Base-by-base conservation (phyloP, 2,797 vertebrate genomes). In the Pteronotus mesoamericanus region DNA sequence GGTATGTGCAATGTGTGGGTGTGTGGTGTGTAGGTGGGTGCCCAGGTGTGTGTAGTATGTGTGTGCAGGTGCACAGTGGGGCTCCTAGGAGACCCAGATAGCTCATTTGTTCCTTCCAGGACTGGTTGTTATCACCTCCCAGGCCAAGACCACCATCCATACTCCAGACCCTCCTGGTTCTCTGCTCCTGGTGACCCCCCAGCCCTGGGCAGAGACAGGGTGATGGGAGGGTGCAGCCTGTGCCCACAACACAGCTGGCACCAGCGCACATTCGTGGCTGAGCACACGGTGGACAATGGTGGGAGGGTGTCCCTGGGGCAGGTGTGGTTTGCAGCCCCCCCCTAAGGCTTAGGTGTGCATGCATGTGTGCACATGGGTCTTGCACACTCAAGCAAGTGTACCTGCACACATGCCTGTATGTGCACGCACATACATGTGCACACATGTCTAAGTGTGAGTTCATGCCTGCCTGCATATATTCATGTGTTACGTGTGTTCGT, bases 241-340 rank as follows among this genome's bases (percentile, higher is more conserved):
- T 42, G 12, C 5, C 34, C 42, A 69, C 32, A 51, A 59, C 34
- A 55, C 26, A 53, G 74, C 34, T 12, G 37, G 48, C 26, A 5
- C 29, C 14, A 22, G 1, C 6, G 6, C 6, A 2, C 0, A 3
- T 5, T 37, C 5, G 5, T 5, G 22, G 46, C 2, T 32, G 37
- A 26, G 46, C 42, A 16, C 6, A 5, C 2, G 42, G 53, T 37
- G 6, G 53, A 32, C 0, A 2, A 15, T 0, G 10, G 64, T 10
- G 34, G 59, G 4, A n/a, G 66, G 10, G 3, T 0, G 1, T 37
- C 24, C n/a, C 55, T 46, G 42, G 77, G 39, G 14, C n/a, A 32
- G 29, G 34, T 11, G 44, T 34, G 34, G 34, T 7, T 9, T 2
- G 0, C 39, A 7, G 64, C 51, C 32, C n/a, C 4, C 26, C 8